phyloP scores from a whole-genome alignment of 1,140 invertebrate species.

The Sitodiplosis mosellana region DNA sequence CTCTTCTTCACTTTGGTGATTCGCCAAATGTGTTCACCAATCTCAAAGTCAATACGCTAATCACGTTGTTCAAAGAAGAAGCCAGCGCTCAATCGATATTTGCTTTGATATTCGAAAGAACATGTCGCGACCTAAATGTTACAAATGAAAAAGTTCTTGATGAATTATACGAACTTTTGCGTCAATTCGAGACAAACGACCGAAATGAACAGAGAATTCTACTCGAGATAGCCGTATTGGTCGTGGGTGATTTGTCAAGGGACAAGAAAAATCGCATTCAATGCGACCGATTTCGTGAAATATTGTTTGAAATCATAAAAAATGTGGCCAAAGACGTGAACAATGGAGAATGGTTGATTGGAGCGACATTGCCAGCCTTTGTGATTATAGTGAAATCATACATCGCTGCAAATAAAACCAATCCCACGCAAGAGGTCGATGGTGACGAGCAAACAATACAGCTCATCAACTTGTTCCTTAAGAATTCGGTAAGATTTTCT shows the following conservation, averaged over 20 bases:
- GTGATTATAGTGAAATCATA: not conserved
- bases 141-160: not conserved
- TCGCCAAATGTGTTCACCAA: conserved; percentile 7
- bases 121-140: not conserved
- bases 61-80: not conserved
- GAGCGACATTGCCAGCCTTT: not conserved
- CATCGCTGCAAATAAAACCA: too few species aligned
- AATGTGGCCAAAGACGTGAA: not conserved
- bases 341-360: not conserved
- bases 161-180: not conserved
- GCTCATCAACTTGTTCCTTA: not conserved
- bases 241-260: not conserved
- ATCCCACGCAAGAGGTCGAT: not conserved
- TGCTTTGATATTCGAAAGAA: not conserved
- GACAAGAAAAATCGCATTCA: not conserved
- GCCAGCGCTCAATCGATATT: not conserved
- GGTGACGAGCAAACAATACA: not conserved
- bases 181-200: not conserved
- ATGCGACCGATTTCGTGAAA: not conserved
- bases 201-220: not conserved
- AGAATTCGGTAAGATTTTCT: not conserved
- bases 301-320: not conserved
- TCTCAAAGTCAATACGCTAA: conserved; percentile 2
- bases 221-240: not conserved
- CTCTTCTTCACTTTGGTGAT: conserved; percentile 8